phyloP scores from a whole-genome alignment of 2,797 vertebrate species.

The Ptychobarbus kaznakovi region DNA sequence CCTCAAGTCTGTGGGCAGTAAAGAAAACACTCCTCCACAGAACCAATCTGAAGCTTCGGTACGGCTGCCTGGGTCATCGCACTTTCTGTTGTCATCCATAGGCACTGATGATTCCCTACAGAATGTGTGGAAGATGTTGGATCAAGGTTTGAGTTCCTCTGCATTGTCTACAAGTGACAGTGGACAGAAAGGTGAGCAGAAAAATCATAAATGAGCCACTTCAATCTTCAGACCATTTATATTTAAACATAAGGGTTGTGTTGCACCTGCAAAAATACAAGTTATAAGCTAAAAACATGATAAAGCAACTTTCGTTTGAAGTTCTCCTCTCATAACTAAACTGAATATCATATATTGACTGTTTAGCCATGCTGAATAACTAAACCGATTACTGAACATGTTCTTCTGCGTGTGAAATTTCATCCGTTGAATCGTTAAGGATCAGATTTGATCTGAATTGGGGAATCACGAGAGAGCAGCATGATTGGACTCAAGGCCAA shows the following conservation, averaged over 20 bases:
- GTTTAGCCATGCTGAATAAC: background rate
- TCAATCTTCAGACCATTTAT: background rate
- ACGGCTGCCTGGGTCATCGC: constrained; percentile 47
- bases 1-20: constrained; percentile 60
- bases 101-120: constrained; percentile 74
- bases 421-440: constrained; percentile 10
- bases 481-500: constrained; percentile 43
- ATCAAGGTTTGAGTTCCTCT: constrained; percentile 78
- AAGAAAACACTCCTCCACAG: constrained; percentile 67
- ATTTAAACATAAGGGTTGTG: background rate
- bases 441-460: constrained; percentile 22
- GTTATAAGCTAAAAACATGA: background rate
- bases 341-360: background rate
- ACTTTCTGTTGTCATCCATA: constrained; percentile 68
- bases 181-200: constrained; percentile 65
- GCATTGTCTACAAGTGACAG: constrained; percentile 66
- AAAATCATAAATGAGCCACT: background rate
- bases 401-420: background rate
- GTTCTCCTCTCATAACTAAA: background rate
- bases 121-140: constrained; percentile 81
- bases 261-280: background rate
- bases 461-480: constrained; percentile 14
- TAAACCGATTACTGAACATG: background rate
- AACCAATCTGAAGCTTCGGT: constrained; percentile 50
- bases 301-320: background rate